A percentile compares a stretch with the other conserved stretches of the same genome.
Evolutionary conservation across 2,888 invertebrate genomes (phyloP).

Genomic region (Ctenicera cuprea): DNA sequence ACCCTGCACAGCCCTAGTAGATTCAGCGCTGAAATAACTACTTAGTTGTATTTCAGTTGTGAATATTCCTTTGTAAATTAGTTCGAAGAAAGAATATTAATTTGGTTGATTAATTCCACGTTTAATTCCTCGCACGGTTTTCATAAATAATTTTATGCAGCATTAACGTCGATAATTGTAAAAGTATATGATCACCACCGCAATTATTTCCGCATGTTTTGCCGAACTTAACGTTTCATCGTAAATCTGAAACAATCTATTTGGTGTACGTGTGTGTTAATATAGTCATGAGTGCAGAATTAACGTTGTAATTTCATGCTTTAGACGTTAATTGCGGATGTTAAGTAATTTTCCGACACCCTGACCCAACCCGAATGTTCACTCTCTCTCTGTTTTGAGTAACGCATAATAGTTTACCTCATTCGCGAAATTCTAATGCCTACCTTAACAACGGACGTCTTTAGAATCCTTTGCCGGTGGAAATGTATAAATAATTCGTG

Average conservation of each 20-base stretch:
- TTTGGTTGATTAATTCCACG: too few species aligned
- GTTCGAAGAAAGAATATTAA: too few species aligned
- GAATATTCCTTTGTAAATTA: too few species aligned
- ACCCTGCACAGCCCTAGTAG: too few species aligned
- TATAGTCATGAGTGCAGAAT: slow-evolving; percentile 21
- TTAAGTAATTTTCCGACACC: slow-evolving; percentile 27
- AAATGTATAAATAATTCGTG: too few species aligned
- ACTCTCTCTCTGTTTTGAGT: not conserved
- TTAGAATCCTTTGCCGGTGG: too few species aligned
- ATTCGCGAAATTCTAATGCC: slow-evolving; percentile 1
- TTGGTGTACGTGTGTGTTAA: not conserved
- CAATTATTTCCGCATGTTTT: slow-evolving; percentile 19
- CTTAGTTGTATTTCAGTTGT: too few species aligned
- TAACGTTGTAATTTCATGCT: slow-evolving; percentile 30
- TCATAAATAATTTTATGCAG: too few species aligned
- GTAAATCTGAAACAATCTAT: not conserved
- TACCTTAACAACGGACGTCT: too few species aligned
- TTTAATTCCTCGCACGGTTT: too few species aligned
- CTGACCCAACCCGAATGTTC: slow-evolving; percentile 20
- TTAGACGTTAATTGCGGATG: slow-evolving; percentile 32
- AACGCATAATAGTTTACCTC: slow-evolving; percentile 4
- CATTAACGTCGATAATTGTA: not conserved
- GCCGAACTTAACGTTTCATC: not conserved
- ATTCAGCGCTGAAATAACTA: too few species aligned
- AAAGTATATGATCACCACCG: not conserved